Conservation (phyloP, 2,888 invertebrate genomes). For the Synanthedon vespiformis region DNA sequence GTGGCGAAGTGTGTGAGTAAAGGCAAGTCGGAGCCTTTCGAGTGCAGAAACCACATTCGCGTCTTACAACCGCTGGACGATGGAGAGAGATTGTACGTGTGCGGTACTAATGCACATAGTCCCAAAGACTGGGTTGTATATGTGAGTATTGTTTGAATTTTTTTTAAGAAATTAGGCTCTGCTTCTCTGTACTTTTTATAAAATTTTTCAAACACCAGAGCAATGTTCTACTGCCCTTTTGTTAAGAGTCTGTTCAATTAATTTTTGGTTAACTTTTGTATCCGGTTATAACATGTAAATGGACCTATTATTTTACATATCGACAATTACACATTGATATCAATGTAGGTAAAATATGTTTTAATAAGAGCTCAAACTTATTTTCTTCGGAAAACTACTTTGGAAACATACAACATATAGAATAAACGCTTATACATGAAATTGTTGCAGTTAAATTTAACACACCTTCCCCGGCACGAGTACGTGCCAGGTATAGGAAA, state of each 20-base stretch:
- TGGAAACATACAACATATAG: no score
- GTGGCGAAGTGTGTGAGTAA: slow-evolving; percentile 73
- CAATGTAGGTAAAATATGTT: no score
- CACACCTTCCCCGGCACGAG: slow-evolving; percentile 69
- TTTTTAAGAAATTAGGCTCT: not conserved
- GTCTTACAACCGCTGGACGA: slow-evolving; percentile 75
- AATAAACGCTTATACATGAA: not conserved
- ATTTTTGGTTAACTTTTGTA: no score
- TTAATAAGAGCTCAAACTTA: no score
- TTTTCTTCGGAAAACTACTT: no score
- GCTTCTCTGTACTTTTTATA: no score
- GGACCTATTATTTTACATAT: no score
- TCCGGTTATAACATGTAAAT: no score
- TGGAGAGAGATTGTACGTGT: slow-evolving; percentile 71
- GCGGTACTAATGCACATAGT: slow-evolving; percentile 75
- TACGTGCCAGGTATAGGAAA: slow-evolving; percentile 75
- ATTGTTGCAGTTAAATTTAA: slow-evolving; percentile 57
- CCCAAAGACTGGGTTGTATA: slow-evolving; percentile 75
- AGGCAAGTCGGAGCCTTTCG: slow-evolving; percentile 75
- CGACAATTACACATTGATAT: no score
- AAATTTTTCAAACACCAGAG: not conserved
- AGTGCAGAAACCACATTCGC: slow-evolving; percentile 74
- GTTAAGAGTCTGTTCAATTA: no score
- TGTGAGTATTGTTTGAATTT: slow-evolving; percentile 41
- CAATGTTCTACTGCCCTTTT: no score